Evolutionary conservation across 2,113 vertebrate genomes (phyloP).

Genomic region (Megaceryle torquata): DNA sequence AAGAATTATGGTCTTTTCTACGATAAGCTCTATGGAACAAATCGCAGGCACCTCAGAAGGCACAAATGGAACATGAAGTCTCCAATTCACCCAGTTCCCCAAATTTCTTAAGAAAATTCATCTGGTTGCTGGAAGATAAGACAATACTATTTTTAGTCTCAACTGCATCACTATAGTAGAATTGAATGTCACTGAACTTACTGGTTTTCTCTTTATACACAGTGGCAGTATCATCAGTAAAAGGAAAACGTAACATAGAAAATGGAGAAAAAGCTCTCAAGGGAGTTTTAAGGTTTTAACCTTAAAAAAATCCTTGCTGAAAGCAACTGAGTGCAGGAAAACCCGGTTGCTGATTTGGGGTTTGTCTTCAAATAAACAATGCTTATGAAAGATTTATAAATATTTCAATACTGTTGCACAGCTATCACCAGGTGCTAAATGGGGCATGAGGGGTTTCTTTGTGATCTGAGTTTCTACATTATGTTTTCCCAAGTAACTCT

Average conservation of each 20-base stretch:
- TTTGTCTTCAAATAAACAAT: background rate
- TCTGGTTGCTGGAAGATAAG: background rate
- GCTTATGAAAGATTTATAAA: background rate
- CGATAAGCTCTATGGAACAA: background rate
- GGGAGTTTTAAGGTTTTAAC: background rate
- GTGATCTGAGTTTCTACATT: background rate
- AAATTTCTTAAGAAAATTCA: background rate
- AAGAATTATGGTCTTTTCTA: background rate
- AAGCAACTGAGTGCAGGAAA: background rate
- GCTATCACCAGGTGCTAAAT: background rate
- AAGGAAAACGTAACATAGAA: background rate
- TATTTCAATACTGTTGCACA: background rate
- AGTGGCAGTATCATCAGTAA: fast-evolving
- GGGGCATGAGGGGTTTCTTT: background rate
- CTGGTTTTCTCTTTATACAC: background rate
- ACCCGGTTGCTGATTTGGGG: background rate
- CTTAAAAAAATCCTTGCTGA: background rate
- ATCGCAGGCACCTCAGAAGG: background rate
- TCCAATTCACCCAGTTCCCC: background rate
- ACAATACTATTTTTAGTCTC: background rate
- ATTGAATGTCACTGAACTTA: background rate
- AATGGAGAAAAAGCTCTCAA: background rate
- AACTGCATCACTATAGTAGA: background rate
- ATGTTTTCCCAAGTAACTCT: background rate
- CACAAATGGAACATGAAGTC: background rate